Evolutionary conservation across 2,888 invertebrate species (phyloP).

Genomic region (Trachelus iudaicus): DNA sequence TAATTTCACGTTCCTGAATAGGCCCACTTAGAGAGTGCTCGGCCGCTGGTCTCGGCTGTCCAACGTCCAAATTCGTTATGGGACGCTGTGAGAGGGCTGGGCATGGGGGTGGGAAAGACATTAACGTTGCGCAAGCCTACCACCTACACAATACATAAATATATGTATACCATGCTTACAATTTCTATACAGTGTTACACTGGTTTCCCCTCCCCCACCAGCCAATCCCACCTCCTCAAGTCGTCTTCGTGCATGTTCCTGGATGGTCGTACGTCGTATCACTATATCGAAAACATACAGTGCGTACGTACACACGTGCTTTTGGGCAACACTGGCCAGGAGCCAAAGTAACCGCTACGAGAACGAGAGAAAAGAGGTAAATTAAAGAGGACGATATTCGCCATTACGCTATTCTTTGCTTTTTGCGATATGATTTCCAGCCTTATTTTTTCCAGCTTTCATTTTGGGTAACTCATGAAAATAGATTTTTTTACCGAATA

Average conservation of each 20-base stretch:
- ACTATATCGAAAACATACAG: slow-evolving; percentile 19
- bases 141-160: too few species aligned
- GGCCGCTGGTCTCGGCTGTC: slow-evolving; percentile 10
- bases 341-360: slow-evolving; percentile 7
- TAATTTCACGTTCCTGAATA: slow-evolving; percentile 37
- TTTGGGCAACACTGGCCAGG: slow-evolving; percentile 7
- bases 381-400: slow-evolving; percentile 11
- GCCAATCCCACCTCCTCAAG: background rate
- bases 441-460: too few species aligned
- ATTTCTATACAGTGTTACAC: too few species aligned
- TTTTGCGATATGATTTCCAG: too few species aligned
- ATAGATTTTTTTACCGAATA: too few species aligned
- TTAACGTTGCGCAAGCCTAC: too few species aligned
- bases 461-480: too few species aligned
- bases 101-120: too few species aligned
- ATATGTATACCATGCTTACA: too few species aligned
- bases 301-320: too few species aligned
- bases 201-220: background rate
- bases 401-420: too few species aligned
- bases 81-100: background rate
- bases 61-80: slow-evolving; percentile 25
- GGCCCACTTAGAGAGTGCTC: slow-evolving; percentile 28
- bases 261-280: background rate
- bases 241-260: background rate
- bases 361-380: slow-evolving; percentile 6